Conservation (phyloP, 2,113 vertebrate species). For the Panthera tigris region DNA sequence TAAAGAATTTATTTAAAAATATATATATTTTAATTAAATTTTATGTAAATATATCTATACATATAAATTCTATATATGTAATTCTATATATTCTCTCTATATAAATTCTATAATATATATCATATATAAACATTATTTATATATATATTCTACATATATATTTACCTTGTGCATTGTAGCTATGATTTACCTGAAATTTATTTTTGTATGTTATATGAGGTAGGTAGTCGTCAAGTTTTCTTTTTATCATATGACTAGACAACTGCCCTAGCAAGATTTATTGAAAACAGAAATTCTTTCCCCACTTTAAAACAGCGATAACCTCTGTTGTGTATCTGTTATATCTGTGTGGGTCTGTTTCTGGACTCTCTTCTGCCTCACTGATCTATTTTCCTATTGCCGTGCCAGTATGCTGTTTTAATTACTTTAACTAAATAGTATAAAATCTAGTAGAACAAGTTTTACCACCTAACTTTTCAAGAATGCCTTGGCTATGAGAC, state of each 20-base stretch:
- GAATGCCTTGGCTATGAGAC: not conserved
- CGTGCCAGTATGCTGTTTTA: not conserved
- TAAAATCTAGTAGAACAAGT: not conserved
- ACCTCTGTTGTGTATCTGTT: not conserved
- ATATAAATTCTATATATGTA: not conserved
- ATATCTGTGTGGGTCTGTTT: not conserved
- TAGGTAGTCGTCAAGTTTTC: not conserved
- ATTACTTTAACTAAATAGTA: not conserved
- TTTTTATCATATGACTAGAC: not conserved
- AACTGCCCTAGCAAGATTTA: not conserved
- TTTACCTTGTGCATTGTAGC: not conserved
- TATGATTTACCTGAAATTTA: not conserved
- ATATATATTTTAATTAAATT: not conserved
- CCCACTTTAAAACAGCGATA: not conserved
- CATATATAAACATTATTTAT: not conserved
- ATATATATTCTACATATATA: not conserved
- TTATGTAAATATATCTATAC: no score
- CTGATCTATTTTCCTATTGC: not conserved
- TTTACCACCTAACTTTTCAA: not conserved
- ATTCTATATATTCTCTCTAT: not conserved
- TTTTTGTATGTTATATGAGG: not conserved
- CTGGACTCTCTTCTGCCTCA: not conserved
- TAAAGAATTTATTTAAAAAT: not conserved
- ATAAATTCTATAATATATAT: no score
- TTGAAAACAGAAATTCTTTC: not conserved